Percentiles rank a stretch among this genome's conserved stretches.
Evolutionary conservation across 2,888 invertebrate genomes (phyloP).

Genomic region (Machimus atricapillus): DNA sequence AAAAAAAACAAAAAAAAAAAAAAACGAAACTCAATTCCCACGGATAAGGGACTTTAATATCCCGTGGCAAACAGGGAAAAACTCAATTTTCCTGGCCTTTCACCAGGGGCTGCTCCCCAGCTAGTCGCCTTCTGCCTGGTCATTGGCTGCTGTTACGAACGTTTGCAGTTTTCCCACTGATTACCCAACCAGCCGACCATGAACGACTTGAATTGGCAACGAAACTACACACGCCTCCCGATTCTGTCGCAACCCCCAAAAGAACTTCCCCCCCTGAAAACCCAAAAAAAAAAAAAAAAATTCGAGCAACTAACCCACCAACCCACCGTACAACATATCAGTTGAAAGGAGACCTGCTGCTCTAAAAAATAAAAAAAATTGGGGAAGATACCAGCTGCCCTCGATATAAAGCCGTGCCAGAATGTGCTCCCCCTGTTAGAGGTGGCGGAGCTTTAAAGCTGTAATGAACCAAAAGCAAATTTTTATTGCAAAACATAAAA

Average conservation of each 20-base stretch:
- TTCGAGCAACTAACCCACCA: neutral
- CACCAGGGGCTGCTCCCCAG: neutral
- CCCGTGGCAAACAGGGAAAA: constrained; percentile 27
- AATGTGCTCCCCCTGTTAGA: neutral
- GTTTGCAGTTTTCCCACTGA: constrained; percentile 45
- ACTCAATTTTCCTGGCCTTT: constrained; percentile 36
- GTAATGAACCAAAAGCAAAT: constrained; percentile 46
- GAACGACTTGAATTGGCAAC: constrained; percentile 43
- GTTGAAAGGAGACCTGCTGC: neutral
- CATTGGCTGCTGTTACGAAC: constrained; percentile 5
- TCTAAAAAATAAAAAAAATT: neutral
- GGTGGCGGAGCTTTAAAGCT: constrained; percentile 29
- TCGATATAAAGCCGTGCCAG: neutral
- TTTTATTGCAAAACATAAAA: constrained; percentile 43
- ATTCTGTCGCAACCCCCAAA: neutral
- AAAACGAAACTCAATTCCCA: constrained; percentile 31
- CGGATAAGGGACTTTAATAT: constrained; percentile 28
- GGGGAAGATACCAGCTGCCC: neutral
- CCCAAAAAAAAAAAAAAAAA: neutral
- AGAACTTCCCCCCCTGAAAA: neutral
- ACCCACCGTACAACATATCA: neutral
- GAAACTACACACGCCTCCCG: constrained; percentile 11
- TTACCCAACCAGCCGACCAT: constrained; percentile 44
- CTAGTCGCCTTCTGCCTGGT: neutral
- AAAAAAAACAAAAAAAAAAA: neutral